These are phyloP conservation scores for Sebastes kiyomatsui DNA, from an alignment of 2,797 vertebrate species.

Conservation along the genomic window DNA sequence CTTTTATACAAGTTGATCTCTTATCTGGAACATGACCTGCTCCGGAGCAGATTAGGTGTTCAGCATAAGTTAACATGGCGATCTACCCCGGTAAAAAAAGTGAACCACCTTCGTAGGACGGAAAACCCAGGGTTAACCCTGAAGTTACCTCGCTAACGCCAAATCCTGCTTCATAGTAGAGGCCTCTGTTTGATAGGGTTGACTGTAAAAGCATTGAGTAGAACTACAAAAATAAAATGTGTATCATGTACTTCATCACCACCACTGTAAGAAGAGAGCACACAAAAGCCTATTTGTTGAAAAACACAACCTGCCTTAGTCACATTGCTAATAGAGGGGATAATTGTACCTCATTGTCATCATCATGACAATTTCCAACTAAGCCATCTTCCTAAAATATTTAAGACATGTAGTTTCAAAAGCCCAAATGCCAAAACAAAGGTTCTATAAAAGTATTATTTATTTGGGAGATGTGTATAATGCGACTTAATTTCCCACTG, in stretches of 20 bases:
- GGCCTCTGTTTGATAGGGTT: background rate
- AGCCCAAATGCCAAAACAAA: background rate
- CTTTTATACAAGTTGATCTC: too few species aligned
- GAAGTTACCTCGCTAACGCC: too few species aligned
- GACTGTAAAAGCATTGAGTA: background rate
- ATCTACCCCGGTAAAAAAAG: too few species aligned
- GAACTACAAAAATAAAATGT: background rate
- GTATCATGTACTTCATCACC: background rate
- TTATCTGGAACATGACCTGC: too few species aligned
- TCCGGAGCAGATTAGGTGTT: too few species aligned
- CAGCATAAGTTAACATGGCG: too few species aligned
- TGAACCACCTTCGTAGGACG: too few species aligned
- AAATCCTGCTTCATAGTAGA: too few species aligned
- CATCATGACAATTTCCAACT: background rate
- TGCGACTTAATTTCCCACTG: background rate
- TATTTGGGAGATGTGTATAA: background rate
- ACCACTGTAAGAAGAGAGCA: background rate
- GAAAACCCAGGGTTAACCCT: too few species aligned
- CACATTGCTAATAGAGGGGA: background rate
- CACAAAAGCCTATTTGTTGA: background rate
- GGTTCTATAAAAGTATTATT: background rate
- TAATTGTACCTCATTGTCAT: constrained; percentile 12
- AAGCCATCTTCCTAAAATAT: background rate
- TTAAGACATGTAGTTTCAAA: constrained; percentile 6
- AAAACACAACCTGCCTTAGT: background rate